phyloP scores from a whole-genome alignment of 2,113 vertebrate species.

The Psammodynastes pulverulentus region DNA sequence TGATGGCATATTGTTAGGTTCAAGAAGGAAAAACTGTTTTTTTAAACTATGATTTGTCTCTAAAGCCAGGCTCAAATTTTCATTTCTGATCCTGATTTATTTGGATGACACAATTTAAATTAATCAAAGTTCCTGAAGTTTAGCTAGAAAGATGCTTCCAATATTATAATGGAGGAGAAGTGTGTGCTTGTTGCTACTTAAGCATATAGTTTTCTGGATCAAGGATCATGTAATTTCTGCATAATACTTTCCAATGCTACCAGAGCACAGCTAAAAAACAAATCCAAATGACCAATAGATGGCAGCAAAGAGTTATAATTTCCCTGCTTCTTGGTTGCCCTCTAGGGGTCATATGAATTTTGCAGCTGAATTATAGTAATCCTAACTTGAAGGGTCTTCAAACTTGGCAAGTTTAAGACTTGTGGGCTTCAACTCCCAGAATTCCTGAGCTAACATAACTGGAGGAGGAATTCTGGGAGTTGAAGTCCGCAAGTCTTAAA shows the following conservation, averaged over 20 bases:
- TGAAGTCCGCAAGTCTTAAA: too few relatives aligned
- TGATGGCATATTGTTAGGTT: neutral
- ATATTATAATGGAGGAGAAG: neutral
- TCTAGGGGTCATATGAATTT: neutral
- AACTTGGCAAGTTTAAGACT: too few relatives aligned
- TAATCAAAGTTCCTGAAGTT: neutral
- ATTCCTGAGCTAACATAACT: too few relatives aligned
- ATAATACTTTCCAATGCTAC: neutral
- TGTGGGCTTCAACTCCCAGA: too few relatives aligned
- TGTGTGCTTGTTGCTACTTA: neutral
- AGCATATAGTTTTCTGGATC: neutral
- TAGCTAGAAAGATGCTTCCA: neutral
- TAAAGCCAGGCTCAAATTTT: neutral
- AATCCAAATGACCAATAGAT: neutral
- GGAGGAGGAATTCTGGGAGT: too few relatives aligned
- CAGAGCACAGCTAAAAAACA: neutral
- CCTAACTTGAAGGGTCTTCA: too few relatives aligned
- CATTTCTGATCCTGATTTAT: neutral
- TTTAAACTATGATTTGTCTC: neutral
- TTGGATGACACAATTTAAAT: neutral
- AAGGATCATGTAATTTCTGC: neutral
- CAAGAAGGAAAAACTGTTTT: neutral
- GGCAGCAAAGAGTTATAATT: neutral
- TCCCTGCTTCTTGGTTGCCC: neutral
- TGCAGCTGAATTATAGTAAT: neutral